These are phyloP conservation scores for Dromaius novaehollandiae DNA, from an alignment of 2,113 vertebrate species.

Conservation along the genomic window DNA sequence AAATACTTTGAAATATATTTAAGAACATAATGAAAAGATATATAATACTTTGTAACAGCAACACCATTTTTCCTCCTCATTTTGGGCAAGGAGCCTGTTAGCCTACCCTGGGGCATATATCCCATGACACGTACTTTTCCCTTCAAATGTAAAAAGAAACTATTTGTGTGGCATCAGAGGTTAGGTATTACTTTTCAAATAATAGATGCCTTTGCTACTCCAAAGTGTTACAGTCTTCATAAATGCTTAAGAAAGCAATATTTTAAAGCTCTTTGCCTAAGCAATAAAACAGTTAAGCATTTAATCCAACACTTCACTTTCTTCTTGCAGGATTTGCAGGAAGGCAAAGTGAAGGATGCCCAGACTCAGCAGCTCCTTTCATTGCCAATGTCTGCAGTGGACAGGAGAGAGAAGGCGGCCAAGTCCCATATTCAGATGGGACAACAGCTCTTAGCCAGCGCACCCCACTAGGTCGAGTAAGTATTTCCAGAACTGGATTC, in stretches of 20 bases:
- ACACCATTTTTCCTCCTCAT: background rate
- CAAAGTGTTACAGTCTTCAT: background rate
- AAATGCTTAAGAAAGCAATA: background rate
- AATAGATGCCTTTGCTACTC: background rate
- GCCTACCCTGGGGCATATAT: background rate
- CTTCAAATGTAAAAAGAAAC: background rate
- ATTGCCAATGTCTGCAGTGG: background rate
- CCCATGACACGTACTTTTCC: background rate
- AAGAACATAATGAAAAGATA: background rate
- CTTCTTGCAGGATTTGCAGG: background rate
- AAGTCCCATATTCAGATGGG: background rate
- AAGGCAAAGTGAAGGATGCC: background rate
- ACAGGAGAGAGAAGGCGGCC: background rate
- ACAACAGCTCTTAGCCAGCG: too few species aligned
- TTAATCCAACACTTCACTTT: background rate
- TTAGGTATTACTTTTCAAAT: background rate
- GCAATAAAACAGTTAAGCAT: background rate
- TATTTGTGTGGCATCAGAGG: background rate
- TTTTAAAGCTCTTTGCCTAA: background rate
- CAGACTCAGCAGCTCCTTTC: background rate
- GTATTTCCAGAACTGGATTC: background rate
- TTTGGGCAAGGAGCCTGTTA: background rate
- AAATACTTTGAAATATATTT: background rate
- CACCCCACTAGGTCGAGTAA: background rate
- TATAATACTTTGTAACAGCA: background rate